These are phyloP conservation scores for Festucalex cinctus DNA, from an alignment of 2,113 vertebrate species.

Conservation along the genomic window DNA sequence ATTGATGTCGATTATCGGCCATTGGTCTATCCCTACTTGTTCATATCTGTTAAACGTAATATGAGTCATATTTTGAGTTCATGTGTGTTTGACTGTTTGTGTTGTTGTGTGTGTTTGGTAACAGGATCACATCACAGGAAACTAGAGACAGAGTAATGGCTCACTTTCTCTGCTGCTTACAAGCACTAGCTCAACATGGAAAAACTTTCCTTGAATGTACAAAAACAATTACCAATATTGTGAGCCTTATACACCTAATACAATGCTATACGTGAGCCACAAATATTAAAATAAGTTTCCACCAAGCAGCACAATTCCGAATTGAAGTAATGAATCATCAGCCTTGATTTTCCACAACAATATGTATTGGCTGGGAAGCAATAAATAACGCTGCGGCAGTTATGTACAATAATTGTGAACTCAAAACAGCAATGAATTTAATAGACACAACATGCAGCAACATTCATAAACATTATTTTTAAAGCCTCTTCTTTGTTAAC, in stretches of 20 bases:
- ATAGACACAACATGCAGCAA: no score
- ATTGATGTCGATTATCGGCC: no score
- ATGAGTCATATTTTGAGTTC: not conserved
- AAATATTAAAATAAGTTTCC: not conserved
- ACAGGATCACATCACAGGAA: slow-evolving; percentile 50
- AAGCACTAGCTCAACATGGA: slow-evolving; percentile 30
- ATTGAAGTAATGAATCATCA: no score
- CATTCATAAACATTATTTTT: no score
- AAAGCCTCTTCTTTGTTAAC: no score
- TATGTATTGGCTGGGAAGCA: no score
- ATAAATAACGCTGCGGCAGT: no score
- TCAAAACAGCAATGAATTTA: no score
- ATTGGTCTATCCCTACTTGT: no score
- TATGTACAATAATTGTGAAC: no score
- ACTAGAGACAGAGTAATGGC: slow-evolving; percentile 51
- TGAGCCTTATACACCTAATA: slow-evolving; percentile 14
- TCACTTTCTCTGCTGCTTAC: slow-evolving; percentile 57
- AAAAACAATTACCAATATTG: slow-evolving; percentile 25
- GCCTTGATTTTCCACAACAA: no score
- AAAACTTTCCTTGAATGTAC: slow-evolving; percentile 43
- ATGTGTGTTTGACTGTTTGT: not conserved
- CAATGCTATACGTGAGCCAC: not conserved
- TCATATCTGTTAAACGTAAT: not conserved
- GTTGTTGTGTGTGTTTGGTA: slow-evolving; percentile 23
- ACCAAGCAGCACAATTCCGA: no score